Evolutionary conservation across 2,797 vertebrate genomes (phyloP), one percentile per base, ranked within the genome.

Genomic region (Poeciliopsis turneri): DNA sequence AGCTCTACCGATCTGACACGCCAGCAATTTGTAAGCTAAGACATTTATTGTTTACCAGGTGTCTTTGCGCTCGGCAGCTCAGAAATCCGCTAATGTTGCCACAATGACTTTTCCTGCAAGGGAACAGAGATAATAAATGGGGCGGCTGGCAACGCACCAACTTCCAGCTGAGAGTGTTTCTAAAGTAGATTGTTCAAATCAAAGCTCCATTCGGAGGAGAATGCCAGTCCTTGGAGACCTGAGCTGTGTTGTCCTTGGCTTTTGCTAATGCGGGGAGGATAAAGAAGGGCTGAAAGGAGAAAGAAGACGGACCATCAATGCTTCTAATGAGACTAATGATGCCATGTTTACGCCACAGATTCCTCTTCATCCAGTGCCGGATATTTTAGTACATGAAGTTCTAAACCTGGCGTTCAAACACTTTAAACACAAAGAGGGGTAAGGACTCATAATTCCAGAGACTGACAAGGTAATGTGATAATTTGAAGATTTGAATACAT

Each of bases 361-460:
- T 96, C 98, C 98, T 95, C 97, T 99, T 96, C 98, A 99, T 96
- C 98, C 98, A 91, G 98, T 99, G 95, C 98, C 98, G 94, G 98
- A 99, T 94, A 96, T 96, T 94, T 97, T 99, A 96, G 97, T 99
- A 95, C 98, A 99, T 78, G 98, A 99, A 97, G 98, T 99, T 95
- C 97, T 99, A 90, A 99, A 98, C 95, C 96, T 99, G 97, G 98
- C 98, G 94, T 99, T 99, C 94, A 99, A 99, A 97, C 98, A 99
- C 98, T 99, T 99, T 99, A 99, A 99, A 97, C 98, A 99, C 93
- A 99, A 98, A 96, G 98, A 99, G 97, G 98, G 98, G 98, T 99
- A 94, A 98, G 97, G 95, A 59, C 53, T 57, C 70, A 75, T 36
- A 74, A 20, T 51, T 30, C n/a, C 75, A 49, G 68, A 71, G 49